Evolutionary conservation across 2,888 invertebrate genomes (phyloP), one percentile per base, ranked within the genome.

Genomic region (Melangyna quadrimaculata): DNA sequence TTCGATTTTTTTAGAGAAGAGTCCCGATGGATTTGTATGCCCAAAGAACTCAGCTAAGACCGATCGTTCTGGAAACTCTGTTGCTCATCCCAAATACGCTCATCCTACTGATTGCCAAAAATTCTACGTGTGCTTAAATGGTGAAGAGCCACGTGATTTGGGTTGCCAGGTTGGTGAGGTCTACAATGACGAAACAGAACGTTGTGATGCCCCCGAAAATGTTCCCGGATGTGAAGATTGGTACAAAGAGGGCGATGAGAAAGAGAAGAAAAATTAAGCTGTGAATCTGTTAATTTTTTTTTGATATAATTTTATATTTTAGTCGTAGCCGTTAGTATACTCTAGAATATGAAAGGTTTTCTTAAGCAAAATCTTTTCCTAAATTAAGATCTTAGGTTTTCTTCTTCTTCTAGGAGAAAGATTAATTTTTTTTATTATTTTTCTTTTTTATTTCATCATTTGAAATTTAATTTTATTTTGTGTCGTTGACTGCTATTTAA

Each of bases 151-250:
- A n/a, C 94, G 97, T 87, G 96, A 97, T 91, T 94, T 97, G 87
- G 97, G 97, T 37, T 98, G 98, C 93, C 94, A 95, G 89, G 94
- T 95, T 72, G 97, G 98, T 79, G 96, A 96, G 90, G 98, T 97
- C n/a, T 98, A 97, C 94, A 98, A 98, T 90, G 97, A 97, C 88
- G 95, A 95, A 87, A 93, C 94, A 0, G 96, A 96, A 92, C 95
- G 94, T 91, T 98, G 98, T 91, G 98, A 98, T 91, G 95, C 96
- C 1, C 97, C 97, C 37, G 97, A 97, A 93, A 97, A 97, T 92
- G 98, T 98, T 72, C 94, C 95, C 88, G 97, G 97, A 94, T 98
- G 98, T 90, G 97, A 97, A 94, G 96, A 97, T 91, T 97, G 97
- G 97, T 97, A 96, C 94, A 97, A 97, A 92, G 96, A 97, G 87